phyloP scores from a whole-genome alignment of 2,888 invertebrate genomes.

The Pomacea canaliculata region DNA sequence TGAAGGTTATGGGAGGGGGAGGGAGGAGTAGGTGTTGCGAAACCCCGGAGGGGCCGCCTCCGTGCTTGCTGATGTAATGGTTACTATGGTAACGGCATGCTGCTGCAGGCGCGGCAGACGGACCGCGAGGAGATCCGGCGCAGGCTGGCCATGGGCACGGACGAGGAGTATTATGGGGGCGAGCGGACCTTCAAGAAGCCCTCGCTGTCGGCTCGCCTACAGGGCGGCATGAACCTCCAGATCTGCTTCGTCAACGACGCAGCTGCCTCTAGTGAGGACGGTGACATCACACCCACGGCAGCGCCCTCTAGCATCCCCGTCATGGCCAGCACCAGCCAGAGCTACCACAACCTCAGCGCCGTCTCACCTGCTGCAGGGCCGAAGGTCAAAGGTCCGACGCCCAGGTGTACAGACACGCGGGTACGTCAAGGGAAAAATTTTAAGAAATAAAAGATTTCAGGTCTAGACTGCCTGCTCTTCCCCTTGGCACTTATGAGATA shows the following conservation, averaged over 20 bases:
- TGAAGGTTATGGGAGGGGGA: too few species aligned
- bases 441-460: too few species aligned
- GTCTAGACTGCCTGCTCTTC: too few species aligned
- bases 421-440: too few species aligned
- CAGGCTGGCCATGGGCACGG: conserved; percentile 77
- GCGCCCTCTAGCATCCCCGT: neutral
- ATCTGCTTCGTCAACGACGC: conserved; percentile 37
- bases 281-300: conserved; percentile 2
- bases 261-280: conserved; percentile 21
- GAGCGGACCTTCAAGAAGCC: conserved; percentile 86
- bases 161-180: conserved; percentile 26
- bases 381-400: too few species aligned
- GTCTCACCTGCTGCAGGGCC: neutral
- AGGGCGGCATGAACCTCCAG: conserved; percentile 83
- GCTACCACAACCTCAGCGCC: conserved; percentile 14
- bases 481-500: too few species aligned
- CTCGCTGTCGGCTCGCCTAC: conserved; percentile 85
- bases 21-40: too few species aligned
- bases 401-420: too few species aligned
- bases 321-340: conserved; percentile 11
- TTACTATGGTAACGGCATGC: too few species aligned
- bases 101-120: conserved; percentile 81
- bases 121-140: conserved; percentile 92
- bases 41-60: too few species aligned
- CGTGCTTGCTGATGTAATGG: too few species aligned